A percentile compares a stretch with the other conserved stretches of the same genome.
These are phyloP conservation scores for Schizopygopsis malacanthus DNA, from an alignment of 2,797 vertebrate species.

Conservation along the genomic window DNA sequence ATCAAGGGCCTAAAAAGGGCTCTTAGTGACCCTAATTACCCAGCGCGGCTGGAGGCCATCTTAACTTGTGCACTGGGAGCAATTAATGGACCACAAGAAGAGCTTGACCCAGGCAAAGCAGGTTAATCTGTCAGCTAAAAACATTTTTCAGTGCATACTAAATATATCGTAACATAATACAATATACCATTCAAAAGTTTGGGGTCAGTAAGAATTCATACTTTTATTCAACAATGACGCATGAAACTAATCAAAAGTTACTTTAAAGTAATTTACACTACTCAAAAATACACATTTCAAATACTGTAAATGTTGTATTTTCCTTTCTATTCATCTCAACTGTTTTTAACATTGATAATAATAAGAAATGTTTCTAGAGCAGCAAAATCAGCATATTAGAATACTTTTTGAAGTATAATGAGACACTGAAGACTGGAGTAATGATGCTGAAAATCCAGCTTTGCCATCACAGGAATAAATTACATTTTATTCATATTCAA, in stretches of 20 bases:
- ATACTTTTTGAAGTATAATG: too few species aligned
- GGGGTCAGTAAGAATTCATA: not conserved
- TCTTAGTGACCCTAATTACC: conserved; percentile 65
- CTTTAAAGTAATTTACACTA: not conserved
- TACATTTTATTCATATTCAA: not conserved
- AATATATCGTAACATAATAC: not conserved
- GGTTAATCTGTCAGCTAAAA: conserved; percentile 40
- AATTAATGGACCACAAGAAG: conserved; percentile 57
- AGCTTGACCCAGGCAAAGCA: conserved; percentile 32
- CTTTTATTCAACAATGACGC: not conserved
- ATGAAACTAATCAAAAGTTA: not conserved
- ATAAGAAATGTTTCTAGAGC: not conserved
- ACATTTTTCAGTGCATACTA: not conserved
- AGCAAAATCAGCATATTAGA: not conserved
- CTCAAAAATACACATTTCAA: not conserved
- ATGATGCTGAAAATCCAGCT: not conserved
- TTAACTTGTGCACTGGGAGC: conserved; percentile 71
- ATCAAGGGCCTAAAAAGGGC: conserved; percentile 68
- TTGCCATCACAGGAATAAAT: not conserved
- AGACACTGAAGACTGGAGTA: too few species aligned
- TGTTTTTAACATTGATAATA: not conserved
- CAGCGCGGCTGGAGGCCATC: conserved; percentile 71
- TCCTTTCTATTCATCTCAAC: not conserved
- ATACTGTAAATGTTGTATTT: not conserved
- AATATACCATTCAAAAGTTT: not conserved